Evolutionary conservation across 37 sponge, comb jelly and placozoan genomes (phyloP).

Genomic region (Mnemiopsis leidyi): DNA sequence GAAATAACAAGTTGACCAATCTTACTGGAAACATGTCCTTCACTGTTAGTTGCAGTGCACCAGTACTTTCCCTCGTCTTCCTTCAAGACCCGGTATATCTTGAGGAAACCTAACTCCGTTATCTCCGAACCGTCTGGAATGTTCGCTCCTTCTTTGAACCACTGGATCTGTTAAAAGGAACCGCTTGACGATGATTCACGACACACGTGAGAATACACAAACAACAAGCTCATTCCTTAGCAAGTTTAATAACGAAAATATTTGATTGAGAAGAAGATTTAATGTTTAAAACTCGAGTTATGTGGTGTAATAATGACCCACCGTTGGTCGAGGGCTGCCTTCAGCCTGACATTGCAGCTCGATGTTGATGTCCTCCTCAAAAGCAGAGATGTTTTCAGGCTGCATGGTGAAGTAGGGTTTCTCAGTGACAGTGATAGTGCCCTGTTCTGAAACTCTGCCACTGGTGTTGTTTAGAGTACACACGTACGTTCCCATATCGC

Average conservation of each 20-base stretch:
- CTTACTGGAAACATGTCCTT: background rate
- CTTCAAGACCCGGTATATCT: background rate
- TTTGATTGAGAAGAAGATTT: background rate
- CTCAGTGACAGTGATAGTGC: background rate
- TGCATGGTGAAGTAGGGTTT: background rate
- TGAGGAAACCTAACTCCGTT: background rate
- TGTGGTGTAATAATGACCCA: background rate
- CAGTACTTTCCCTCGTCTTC: conserved; percentile 28
- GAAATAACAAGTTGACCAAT: background rate
- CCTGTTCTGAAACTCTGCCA: background rate
- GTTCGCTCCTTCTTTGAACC: background rate
- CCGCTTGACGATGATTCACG: background rate
- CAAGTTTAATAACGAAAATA: background rate
- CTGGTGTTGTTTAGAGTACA: conserved; percentile 47
- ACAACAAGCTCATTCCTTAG: background rate
- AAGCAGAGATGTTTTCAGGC: background rate
- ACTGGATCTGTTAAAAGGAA: conserved; percentile 5
- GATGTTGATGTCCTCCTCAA: conserved; percentile 25
- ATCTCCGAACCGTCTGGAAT: conserved; percentile 12
- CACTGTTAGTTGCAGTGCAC: background rate
- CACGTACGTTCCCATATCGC: background rate
- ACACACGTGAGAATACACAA: background rate
- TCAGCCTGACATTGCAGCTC: conserved; percentile 22
- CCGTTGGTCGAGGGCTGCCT: background rate
- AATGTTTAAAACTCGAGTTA: background rate